Conservation (phyloP, 1,140 invertebrate species). For the Brachionus rotundiformis region DNA sequence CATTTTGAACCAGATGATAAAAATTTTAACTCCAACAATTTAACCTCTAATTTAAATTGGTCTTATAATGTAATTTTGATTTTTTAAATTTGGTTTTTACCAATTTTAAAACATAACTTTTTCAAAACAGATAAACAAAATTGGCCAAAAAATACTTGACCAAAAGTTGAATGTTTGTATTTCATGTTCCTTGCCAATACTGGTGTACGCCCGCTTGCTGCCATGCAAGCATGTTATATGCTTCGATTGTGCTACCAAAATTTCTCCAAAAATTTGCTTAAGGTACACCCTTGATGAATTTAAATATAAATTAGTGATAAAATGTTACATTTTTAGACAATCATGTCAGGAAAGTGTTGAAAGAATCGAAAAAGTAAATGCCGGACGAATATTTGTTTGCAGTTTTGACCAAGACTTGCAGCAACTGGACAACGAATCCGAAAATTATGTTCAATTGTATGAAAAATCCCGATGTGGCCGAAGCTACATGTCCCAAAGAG, state of each 20-base stretch:
- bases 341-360: conserved; percentile 25
- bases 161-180: conserved; percentile 31
- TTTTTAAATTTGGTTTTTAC: background rate
- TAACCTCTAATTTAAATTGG: background rate
- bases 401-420: background rate
- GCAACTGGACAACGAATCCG: background rate
- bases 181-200: conserved; percentile 19
- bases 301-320: background rate
- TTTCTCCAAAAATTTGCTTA: background rate
- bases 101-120: background rate
- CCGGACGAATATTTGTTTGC: conserved; percentile 40
- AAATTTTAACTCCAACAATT: background rate
- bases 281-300: background rate
- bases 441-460: background rate
- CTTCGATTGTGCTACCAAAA: background rate
- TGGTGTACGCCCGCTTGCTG: conserved; percentile 12
- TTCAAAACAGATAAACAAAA: background rate
- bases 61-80: background rate
- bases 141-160: background rate
- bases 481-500: conserved; percentile 41
- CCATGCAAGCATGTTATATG: conserved; percentile 50
- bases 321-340: conserved; percentile 32
- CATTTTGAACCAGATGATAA: background rate
- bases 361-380: conserved; percentile 11
- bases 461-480: conserved; percentile 34